Base-by-base conservation (phyloP, 2,888 invertebrate genomes). In the Cephus spinipes region DNA sequence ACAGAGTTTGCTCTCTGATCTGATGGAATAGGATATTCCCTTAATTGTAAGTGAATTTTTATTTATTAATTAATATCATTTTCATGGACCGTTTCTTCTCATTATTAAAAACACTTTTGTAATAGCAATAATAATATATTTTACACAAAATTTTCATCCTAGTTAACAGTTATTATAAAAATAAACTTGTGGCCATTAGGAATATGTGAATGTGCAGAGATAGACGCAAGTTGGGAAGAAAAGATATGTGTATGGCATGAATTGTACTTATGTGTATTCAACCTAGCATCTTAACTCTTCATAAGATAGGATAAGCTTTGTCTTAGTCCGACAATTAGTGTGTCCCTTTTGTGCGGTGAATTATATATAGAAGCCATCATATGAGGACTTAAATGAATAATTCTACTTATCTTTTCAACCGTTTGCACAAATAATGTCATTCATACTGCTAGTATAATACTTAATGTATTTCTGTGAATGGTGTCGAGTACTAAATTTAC, bases 81-180 rank as follows among this genome's bases (percentile, higher is more conserved):
- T 12, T 36, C 4, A 36, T 36, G 36, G 1, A 36, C 36, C 12
- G 12, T 0, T 36, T 36, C 36, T 36, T 36, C 36, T 36, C 6
- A 9, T 6, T 15, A 55, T 55, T 55, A 55, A 55, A 23, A 71
- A 71, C 71, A 15, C 12, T 71, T 71, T 71, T 31, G 71, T 71
- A 71, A 15, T 71, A 71, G 75, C 82, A 79, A 83, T 82, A 81
- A 78, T 84, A 78, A 77, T 84, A 80, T 85, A 84, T 85, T 86
- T 83, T 84, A 83, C 81, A 82, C 79, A 79, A 83, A 73, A 82
- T 74, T 80, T 82, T 81, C 55, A 75, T 78, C 34, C 73, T 82
- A 79, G 79, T 84, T 83, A 69, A 40, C 76, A 73, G 69, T 79
- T 79, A 79, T 85, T 87, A 87, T 81, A 87, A 87, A 87, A 87